phyloP scores from a whole-genome alignment of 2,113 vertebrate species.

The Verasper variegatus region DNA sequence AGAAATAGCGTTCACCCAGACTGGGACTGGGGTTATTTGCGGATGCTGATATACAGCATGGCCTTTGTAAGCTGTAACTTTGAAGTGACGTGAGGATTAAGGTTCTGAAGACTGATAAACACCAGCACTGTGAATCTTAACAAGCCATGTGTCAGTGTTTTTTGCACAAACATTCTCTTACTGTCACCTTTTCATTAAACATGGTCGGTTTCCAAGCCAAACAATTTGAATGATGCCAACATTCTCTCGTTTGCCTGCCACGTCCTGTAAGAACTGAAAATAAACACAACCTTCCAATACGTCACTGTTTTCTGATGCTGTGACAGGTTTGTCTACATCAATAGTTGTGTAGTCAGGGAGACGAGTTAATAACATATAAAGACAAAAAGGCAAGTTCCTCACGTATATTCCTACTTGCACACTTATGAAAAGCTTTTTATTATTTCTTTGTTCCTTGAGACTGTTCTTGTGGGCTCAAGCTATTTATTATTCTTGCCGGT shows the following conservation, averaged over 20 bases:
- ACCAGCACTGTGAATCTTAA: no score
- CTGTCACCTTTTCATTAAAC: not conserved
- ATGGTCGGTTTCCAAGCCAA: no score
- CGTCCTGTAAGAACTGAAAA: not conserved
- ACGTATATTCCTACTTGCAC: no score
- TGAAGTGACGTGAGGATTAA: not conserved
- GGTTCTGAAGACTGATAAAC: no score
- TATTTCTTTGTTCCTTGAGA: no score
- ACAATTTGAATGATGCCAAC: not conserved
- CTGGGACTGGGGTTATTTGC: no score
- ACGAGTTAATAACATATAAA: no score
- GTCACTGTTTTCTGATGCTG: not conserved
- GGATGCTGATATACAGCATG: not conserved
- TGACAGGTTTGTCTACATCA: not conserved
- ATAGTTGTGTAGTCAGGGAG: no score
- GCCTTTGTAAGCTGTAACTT: not conserved
- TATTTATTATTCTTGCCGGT: no score
- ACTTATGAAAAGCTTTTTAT: no score
- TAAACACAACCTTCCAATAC: not conserved
- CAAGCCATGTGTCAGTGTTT: not conserved
- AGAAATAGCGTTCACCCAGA: slow-evolving; percentile 47
- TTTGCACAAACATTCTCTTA: not conserved
- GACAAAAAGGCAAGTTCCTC: no score
- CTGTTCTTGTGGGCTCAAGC: no score
- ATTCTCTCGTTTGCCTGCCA: not conserved